Base-by-base conservation (phyloP, 2,113 vertebrate species). In the Chitala chitala region DNA sequence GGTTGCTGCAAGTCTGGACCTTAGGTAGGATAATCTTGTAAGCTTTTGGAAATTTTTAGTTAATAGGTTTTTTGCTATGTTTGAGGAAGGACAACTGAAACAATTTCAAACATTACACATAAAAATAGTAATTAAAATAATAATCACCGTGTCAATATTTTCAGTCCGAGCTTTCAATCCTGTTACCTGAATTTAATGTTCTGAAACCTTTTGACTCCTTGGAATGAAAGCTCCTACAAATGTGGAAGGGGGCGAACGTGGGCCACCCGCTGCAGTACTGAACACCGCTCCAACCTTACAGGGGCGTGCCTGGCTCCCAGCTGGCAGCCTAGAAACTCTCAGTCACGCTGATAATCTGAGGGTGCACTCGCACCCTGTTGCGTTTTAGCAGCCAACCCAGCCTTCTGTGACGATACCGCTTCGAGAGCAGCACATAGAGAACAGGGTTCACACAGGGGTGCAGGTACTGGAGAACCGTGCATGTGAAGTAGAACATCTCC, bases 401-500 rank as follows among this genome's bases (percentile, higher is more conserved):
- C 83, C 81, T 85, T 69, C 69, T 81, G 76, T 79, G 86, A 78
- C 86, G 76, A 1, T 88, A 77, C 72, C 85, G 77, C 46, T 88
- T 87, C 13, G 87, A 84, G 33, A 85, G 82, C 75, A 93, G 84
- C 64, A 90, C 79, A 17, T 89, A 87, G 7, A 90, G 82, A 59
- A 85, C 69, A 0, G 86, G 80, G 76, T 86, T 89, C 65, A 91
- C 69, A 51, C 87, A 84, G 0, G 80, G 86, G 69, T 90, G 84
- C 72, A 92, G 84, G 79, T 89, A 86, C 29, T 88, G 87, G 59
- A 87, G 81, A 79, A 86, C 54, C 4, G 84, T 85, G 65, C 88
- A 91, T 61, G 78, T 61, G 61, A 88, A 91, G 77, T 89, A 81
- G 81, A 91, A 90, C 50, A 72, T 84, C 51, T 92, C 85, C 83